Evolutionary conservation across 2,888 invertebrate species (phyloP).

Genomic region (Cerceris rybyensis): DNA sequence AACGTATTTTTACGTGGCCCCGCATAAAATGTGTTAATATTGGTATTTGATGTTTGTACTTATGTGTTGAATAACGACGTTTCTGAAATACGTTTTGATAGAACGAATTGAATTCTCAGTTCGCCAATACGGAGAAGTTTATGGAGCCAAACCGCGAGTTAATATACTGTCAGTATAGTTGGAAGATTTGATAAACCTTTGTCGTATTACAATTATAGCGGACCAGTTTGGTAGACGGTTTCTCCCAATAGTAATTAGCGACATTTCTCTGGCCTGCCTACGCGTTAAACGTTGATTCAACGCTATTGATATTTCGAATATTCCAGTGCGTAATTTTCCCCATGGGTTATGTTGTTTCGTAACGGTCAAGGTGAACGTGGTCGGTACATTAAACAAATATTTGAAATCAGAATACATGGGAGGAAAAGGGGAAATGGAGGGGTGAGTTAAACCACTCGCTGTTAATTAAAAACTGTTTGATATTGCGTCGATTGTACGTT

Average conservation of each 20-base stretch:
- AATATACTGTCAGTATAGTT: constrained; percentile 32
- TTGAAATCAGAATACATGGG: too few species aligned
- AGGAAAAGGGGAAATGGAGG: too few species aligned
- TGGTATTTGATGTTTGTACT: constrained; percentile 1
- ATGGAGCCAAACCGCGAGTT: constrained; percentile 26
- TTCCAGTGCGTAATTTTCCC: neutral
- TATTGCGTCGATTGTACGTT: too few species aligned
- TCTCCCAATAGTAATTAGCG: constrained; percentile 29
- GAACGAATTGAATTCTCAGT: constrained; percentile 19
- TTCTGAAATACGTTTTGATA: neutral
- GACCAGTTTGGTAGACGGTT: constrained; percentile 19
- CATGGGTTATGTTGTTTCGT: neutral
- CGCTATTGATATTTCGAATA: neutral
- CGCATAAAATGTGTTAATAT: neutral
- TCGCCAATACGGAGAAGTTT: constrained; percentile 35
- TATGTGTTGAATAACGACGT: neutral
- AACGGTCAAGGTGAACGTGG: too few species aligned
- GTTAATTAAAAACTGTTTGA: too few species aligned
- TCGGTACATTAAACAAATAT: too few species aligned
- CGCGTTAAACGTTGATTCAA: constrained; percentile 20
- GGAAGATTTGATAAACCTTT: constrained; percentile 45
- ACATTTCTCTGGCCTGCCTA: constrained; percentile 3
- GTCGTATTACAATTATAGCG: constrained; percentile 36
- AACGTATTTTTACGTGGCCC: too few species aligned
- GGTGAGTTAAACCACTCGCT: too few species aligned